A percentile compares a stretch with the other conserved stretches of the same genome.
Conservation (phyloP, 2,113 vertebrate genomes). For the Nematolebias whitei region DNA sequence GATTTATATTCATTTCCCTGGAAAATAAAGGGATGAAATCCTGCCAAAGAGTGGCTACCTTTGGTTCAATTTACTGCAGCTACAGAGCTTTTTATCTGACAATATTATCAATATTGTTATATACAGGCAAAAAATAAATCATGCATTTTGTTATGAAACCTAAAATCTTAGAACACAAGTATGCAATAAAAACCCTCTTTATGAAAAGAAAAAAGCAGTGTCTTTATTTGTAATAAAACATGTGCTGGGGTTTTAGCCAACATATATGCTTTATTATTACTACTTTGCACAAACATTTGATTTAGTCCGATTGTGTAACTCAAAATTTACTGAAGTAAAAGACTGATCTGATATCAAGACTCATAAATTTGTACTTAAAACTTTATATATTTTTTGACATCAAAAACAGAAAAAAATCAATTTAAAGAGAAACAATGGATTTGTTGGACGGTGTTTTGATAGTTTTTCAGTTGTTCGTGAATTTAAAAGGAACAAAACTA, state of each 20-base stretch:
- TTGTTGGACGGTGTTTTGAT: no score
- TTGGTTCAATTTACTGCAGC: background rate
- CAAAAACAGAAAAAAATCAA: no score
- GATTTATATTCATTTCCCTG: slow-evolving; percentile 21
- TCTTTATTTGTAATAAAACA: background rate
- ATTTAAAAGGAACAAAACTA: no score
- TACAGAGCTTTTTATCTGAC: background rate
- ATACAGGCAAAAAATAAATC: background rate
- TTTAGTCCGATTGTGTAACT: no score
- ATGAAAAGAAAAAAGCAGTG: background rate
- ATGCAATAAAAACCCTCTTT: background rate
- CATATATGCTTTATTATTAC: background rate
- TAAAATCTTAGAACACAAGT: background rate
- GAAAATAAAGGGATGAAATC: slow-evolving; percentile 14
- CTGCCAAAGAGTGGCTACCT: slow-evolving; percentile 1
- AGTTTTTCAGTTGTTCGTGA: no score
- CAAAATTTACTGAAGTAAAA: no score
- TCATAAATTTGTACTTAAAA: no score
- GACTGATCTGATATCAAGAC: no score
- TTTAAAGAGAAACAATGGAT: no score
- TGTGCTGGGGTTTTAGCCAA: background rate
- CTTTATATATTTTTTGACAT: no score
- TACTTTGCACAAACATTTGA: no score
- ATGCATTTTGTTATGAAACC: background rate
- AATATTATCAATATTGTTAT: background rate